Evolutionary conservation across 2,888 invertebrate genomes (phyloP), one percentile per base, ranked within the genome.

Genomic region (Meteorus cinctellus): DNA sequence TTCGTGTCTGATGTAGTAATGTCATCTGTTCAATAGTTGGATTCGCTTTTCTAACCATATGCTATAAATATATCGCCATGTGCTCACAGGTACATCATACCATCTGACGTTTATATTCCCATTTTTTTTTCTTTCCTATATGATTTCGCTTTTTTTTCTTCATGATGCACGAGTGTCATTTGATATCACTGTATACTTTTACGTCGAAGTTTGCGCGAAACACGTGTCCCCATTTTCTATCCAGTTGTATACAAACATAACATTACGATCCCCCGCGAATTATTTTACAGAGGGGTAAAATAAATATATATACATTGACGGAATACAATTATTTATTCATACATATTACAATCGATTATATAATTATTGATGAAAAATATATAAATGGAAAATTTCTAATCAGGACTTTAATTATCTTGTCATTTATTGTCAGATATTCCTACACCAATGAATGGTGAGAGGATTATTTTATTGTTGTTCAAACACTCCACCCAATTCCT

Each of bases 31-130:
- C 63, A 19, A 19, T 55, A 55, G 8, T 8, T 63, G 27, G n/a
- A 62, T 34, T 31, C 36, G 36, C 24, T 65, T 65, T 65, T 55
- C 55, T 34, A 19, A 65, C 72, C 72, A 72, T 72, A 72, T 72
- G 72, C 31, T 65, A 65, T 36, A 4, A n/a, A 36, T 36, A 19
- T 65, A 65, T 65, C 65, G 36, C 65, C 65, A 65, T 65, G 65
- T 65, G 65, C n/a, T n/a, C 19, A 36, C 65, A 36, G 34, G 34
- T 65, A 65, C 34, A 65, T 65, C 65, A 65, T 36, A 65, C 65
- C 65, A 65, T 65, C 34, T 65, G 65, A 65, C 65, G 36, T 65
- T 65, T 36, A 55, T 55, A 55, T 19, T 19, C 8, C 55, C 5
- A 19, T 55, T 55, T 55, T 55, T 55, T 55, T 55, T 24, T 8